Base-by-base conservation (phyloP, 2,113 vertebrate species). In the Apodemus sylvaticus region DNA sequence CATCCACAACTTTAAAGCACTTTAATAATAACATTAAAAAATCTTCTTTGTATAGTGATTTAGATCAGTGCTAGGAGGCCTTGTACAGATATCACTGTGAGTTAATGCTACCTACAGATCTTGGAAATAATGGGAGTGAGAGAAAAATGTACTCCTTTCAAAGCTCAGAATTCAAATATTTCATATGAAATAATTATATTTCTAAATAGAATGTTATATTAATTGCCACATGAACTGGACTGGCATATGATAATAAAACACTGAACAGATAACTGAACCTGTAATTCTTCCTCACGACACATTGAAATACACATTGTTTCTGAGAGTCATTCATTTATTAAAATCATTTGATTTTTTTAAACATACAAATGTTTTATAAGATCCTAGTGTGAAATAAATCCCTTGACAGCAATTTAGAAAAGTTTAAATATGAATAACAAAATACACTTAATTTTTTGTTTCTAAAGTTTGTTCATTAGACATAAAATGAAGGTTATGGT, bases 11-110 rank as follows among this genome's bases (percentile, higher is more conserved):
- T 31, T 74, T 95, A 77, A 22, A 91, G 4, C 19, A 60, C 85
- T 95, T 17, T 85, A 34, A 66, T 60, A 94, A 87, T 62, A 93
- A 5, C 94, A 92, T 71, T 77, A 88, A 70, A 86, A 64, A 11
- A 10, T 53, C 64, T 7, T 51, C 68, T 96, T 12, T 19, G n/a
- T 64, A 19, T 91, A 53, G 11, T 45, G 83, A 10, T 6, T 36
- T 64, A 5, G 58, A 19, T 19, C 17, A 17, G 13, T 89, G 70
- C 5, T 34, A 3, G 34, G 10, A 73, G 48, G 36, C 7, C n/a
- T 34, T 45, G 12, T 5, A 29, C 2, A 78, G 13, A 51, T 13
- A 7, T 9, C 9, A 19, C 9, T 82, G 62, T 39, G 64, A 66
- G 39, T 14, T 39, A 86, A 11, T 29, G 6, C 13, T 81, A 71